phyloP scores from a whole-genome alignment of 2,797 vertebrate genomes.

The Pseudochromis fuscus region DNA sequence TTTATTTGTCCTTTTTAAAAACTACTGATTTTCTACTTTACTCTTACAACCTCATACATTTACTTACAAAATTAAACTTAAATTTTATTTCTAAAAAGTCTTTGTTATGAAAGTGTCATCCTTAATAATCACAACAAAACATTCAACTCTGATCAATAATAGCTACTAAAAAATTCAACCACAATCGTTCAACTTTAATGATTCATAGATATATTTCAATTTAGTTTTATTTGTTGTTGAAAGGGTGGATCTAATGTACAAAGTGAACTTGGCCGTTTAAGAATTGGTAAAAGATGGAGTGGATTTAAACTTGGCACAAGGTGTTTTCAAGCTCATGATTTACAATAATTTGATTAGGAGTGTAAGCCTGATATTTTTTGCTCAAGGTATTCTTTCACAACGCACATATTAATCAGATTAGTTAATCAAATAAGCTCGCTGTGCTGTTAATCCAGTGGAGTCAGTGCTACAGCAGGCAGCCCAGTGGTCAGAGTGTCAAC shows the following conservation, averaged over 20 bases:
- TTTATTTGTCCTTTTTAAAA: too few relatives aligned
- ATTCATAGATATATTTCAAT: not conserved
- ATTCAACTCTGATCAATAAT: not conserved
- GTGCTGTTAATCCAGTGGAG: conserved; percentile 45
- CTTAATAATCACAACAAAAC: not conserved
- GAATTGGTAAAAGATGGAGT: conserved; percentile 68
- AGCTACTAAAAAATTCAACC: not conserved
- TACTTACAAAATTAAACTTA: too few relatives aligned
- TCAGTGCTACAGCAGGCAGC: conserved; percentile 39
- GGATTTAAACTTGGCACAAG: conserved; percentile 47
- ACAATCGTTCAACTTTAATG: not conserved
- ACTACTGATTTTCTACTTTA: too few relatives aligned
- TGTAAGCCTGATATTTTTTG: not conserved
- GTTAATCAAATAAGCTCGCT: conserved; percentile 50
- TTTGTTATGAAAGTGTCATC: too few relatives aligned
- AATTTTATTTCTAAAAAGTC: too few relatives aligned
- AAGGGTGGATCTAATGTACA: conserved; percentile 6
- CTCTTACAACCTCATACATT: too few relatives aligned
- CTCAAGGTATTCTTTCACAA: conserved; percentile 6
- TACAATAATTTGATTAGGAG: conserved; percentile 3
- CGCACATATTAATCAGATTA: conserved; percentile 48
- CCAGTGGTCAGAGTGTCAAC: conserved; percentile 62
- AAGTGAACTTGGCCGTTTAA: conserved; percentile 45
- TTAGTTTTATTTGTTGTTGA: conserved; percentile 7
- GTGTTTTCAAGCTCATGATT: conserved; percentile 16